Conservation (phyloP, 1,140 invertebrate genomes). For the Drosophila kikkawai region DNA sequence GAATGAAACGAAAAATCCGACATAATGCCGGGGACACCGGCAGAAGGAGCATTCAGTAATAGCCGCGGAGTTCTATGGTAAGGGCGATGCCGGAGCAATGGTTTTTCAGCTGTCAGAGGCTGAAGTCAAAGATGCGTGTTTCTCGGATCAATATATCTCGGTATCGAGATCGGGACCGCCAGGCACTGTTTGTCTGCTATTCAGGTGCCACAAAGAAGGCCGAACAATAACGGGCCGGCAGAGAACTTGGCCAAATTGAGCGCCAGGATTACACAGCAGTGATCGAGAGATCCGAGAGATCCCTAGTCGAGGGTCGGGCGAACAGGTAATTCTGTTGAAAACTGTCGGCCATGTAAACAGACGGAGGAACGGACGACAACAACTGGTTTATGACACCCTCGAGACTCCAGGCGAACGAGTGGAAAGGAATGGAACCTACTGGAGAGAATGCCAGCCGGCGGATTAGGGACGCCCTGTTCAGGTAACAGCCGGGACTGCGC, state of each 20-base stretch:
- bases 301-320: constrained; percentile 43
- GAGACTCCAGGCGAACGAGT: constrained; percentile 9
- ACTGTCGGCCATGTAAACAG: constrained; percentile 49
- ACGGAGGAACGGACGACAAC: constrained; percentile 53
- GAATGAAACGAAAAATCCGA: constrained; percentile 67
- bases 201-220: constrained; percentile 69
- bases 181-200: constrained; percentile 29
- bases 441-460: constrained; percentile 56
- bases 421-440: constrained; percentile 22
- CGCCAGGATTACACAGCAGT: constrained; percentile 68
- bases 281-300: constrained; percentile 42
- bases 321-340: constrained; percentile 53
- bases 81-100: constrained; percentile 5
- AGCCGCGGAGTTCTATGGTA: constrained; percentile 44
- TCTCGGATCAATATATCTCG: constrained; percentile 29
- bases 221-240: constrained; percentile 53
- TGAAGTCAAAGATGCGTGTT: constrained; percentile 72
- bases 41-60: constrained; percentile 52
- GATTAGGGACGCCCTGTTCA: constrained; percentile 51
- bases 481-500: constrained; percentile 23
- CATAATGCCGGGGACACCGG: constrained; percentile 47
- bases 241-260: constrained; percentile 63
- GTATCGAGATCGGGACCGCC: constrained; percentile 28
- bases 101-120: constrained; percentile 69
- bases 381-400: constrained; percentile 78